Evolutionary conservation across 2,797 vertebrate genomes (phyloP), one percentile per base, ranked within the genome.

Genomic region (Rhyacichthys aspro): DNA sequence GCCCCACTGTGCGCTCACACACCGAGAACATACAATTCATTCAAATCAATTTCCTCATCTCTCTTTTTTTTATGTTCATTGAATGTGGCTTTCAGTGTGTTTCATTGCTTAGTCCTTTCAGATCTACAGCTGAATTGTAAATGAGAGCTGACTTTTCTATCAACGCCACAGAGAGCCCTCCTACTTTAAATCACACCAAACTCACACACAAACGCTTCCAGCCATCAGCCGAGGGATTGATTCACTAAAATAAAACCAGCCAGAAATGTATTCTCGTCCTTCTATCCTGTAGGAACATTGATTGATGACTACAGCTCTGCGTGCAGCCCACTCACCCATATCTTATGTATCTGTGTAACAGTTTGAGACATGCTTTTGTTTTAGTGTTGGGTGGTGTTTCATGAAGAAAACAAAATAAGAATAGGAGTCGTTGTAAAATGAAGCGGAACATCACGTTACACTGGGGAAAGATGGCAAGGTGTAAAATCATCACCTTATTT

Each of bases 31-130:
- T 38, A 33, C 44, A 47, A 12, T 37, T 18, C 7, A 1, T 46
- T 58, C 1, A 63, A 70, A 79, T 81, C 67, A 49, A 76, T 82
- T 64, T 62, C 53, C 53, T 39, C 11, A 28, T 9, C 46, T 47
- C 12, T 19, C 33, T 58, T 17, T 54, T 45, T 45, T 46, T 59
- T 19, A 14, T 44, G 44, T 59, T 52, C 34, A 8, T 3, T 59
- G 19, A 17, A 12, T 43, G 41, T 19, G 44, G 11, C 39, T 56
- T 55, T 55, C 38, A 39, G 7, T 11, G 9, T 43, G 10, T 55
- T 47, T 43, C 43, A 43, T 4, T 10, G 37, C 37, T 47, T n/a
- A 38, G 47, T 6, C 23, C 65, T 48, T 52, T 46, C 19, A 37
- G 34, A 39, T 53, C 48, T 49, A 37, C 54, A 11, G 38, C 48